Conservation (phyloP, 1,140 invertebrate species). For the Wiebesia pumilae region DNA sequence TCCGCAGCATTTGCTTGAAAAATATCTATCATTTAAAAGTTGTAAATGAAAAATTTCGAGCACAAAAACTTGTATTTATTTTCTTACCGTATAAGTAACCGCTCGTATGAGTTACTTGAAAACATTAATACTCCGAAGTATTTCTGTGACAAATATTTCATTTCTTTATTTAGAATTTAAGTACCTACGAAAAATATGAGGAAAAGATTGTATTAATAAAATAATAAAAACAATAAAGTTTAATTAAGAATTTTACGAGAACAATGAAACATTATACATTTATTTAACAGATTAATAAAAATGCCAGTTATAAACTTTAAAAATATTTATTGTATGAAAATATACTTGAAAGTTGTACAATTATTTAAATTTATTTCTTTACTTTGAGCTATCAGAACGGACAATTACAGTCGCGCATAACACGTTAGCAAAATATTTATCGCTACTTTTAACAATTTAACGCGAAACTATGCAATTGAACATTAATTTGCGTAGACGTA, state of each 20-base stretch:
- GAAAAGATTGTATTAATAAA: neutral
- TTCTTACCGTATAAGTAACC: neutral
- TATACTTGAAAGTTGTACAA: neutral
- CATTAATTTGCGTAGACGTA: no score
- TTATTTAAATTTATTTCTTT: neutral
- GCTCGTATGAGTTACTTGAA: neutral
- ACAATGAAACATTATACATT: neutral
- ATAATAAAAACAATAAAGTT: no score
- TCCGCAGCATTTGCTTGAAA: neutral
- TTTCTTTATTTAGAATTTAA: slow-evolving; percentile 17
- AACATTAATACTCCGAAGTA: neutral
- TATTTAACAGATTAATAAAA: neutral
- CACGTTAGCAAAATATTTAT: neutral
- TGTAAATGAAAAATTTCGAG: neutral
- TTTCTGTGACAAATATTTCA: slow-evolving; percentile 17
- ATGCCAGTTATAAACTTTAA: neutral
- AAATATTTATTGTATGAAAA: neutral
- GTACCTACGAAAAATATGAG: neutral
- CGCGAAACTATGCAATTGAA: neutral
- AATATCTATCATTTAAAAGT: neutral
- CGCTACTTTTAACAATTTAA: neutral
- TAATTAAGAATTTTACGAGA: neutral
- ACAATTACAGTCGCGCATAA: neutral
- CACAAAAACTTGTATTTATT: neutral
- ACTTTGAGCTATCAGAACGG: no score